These are phyloP conservation scores for Xenops minutus DNA, from an alignment of 2,797 vertebrate species.

Conservation along the genomic window DNA sequence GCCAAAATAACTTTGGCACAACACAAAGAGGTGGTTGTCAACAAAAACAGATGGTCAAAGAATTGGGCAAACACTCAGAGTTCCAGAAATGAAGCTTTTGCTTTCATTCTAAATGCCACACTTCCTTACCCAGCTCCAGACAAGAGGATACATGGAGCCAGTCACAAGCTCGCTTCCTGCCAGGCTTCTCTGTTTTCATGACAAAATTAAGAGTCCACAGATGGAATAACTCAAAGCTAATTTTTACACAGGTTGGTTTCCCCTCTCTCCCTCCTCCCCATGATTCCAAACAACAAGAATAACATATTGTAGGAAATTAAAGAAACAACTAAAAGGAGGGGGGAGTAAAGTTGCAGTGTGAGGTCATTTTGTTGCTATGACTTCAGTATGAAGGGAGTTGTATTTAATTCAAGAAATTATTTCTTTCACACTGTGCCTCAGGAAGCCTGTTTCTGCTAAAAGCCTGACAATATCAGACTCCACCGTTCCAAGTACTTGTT, in stretches of 20 bases:
- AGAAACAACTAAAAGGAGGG: slow-evolving; percentile 60
- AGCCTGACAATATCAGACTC: not conserved
- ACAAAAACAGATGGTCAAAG: slow-evolving; percentile 85
- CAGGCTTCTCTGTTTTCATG: slow-evolving; percentile 82
- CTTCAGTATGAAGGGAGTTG: not conserved
- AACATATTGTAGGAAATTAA: slow-evolving; percentile 77
- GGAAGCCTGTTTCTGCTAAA: not conserved
- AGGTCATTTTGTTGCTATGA: slow-evolving; percentile 36
- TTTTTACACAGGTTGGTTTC: slow-evolving; percentile 81
- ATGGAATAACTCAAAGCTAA: slow-evolving; percentile 84
- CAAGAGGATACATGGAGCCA: slow-evolving; percentile 80
- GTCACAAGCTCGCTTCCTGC: slow-evolving; percentile 78
- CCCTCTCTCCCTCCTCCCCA: slow-evolving; percentile 56
- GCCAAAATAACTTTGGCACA: slow-evolving; percentile 83
- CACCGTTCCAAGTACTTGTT: not conserved
- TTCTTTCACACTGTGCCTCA: not conserved
- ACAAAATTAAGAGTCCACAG: slow-evolving; percentile 83
- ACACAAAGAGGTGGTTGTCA: slow-evolving; percentile 79
- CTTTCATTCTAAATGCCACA: slow-evolving; percentile 80
- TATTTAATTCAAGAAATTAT: not conserved
- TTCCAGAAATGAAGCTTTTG: slow-evolving; percentile 77
- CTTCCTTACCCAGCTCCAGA: slow-evolving; percentile 80
- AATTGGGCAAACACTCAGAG: slow-evolving; percentile 81
- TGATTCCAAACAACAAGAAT: slow-evolving; percentile 67
- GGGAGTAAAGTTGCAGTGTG: slow-evolving; percentile 33